These are phyloP conservation scores for Miichthys miiuy DNA, from an alignment of 2,797 vertebrate species.

Conservation along the genomic window DNA sequence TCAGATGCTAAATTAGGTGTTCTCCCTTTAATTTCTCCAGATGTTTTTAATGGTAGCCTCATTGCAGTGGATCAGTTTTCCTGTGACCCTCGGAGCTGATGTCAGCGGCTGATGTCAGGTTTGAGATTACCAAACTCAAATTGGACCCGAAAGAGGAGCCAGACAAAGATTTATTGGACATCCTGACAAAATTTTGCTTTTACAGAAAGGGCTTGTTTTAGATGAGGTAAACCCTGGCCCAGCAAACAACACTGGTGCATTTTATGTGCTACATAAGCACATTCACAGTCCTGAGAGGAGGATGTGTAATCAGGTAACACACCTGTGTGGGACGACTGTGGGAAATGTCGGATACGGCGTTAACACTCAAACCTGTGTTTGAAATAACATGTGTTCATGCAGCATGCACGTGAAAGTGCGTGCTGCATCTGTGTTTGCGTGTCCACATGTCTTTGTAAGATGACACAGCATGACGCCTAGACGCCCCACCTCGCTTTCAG, in stretches of 20 bases:
- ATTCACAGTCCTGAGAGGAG: too few relatives aligned
- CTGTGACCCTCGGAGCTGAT: neutral
- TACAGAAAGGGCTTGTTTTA: neutral
- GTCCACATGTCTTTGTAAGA: neutral
- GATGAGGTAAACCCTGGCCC: neutral
- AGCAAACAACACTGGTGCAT: neutral
- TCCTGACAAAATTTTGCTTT: neutral
- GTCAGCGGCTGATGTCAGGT: neutral
- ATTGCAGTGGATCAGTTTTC: neutral
- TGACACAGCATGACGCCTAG: slow-evolving; percentile 24
- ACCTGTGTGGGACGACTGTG: neutral
- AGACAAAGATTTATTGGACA: neutral
- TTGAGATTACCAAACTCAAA: neutral
- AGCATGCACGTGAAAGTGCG: neutral
- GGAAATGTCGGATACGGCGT: neutral
- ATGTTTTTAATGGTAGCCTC: neutral
- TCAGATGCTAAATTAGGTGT: neutral
- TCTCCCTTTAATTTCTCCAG: neutral
- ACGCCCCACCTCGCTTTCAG: slow-evolving; percentile 3
- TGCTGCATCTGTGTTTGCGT: neutral
- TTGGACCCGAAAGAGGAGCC: neutral
- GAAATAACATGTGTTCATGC: neutral
- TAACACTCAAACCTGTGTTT: neutral
- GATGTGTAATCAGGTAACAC: neutral
- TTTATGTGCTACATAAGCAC: neutral